These are phyloP conservation scores for Drosophila kurseongensis DNA, from an alignment of 1,140 invertebrate genomes.

Conservation along the genomic window DNA sequence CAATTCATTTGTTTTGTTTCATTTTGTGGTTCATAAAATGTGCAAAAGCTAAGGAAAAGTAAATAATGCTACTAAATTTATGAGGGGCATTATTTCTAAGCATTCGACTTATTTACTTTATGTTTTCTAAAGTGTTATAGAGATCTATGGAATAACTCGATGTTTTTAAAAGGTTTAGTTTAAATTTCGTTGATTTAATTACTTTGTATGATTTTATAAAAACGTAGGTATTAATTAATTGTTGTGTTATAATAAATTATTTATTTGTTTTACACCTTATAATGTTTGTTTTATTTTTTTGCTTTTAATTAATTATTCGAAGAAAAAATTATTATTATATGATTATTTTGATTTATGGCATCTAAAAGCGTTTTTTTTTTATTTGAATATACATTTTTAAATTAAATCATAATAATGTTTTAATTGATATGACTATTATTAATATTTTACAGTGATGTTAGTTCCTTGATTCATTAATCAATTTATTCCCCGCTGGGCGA, in stretches of 20 bases:
- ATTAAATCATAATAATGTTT: not conserved
- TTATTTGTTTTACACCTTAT: too few species aligned
- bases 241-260: too few species aligned
- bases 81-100: slow-evolving; percentile 2
- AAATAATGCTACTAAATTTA: slow-evolving; percentile 36
- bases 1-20: slow-evolving; percentile 12
- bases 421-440: not conserved
- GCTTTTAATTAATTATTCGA: too few species aligned
- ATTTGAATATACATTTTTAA: not conserved
- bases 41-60: slow-evolving; percentile 51
- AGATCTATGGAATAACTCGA: not conserved
- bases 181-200: not conserved
- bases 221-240: too few species aligned
- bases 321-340: too few species aligned
- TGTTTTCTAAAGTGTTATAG: not conserved
- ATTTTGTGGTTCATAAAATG: slow-evolving; percentile 17
- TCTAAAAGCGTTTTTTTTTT: too few species aligned
- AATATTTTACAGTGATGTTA: not conserved
- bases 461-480: slow-evolving; percentile 6
- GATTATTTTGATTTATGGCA: too few species aligned
- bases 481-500: not conserved
- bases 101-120: slow-evolving; percentile 1
- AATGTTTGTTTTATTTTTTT: too few species aligned
- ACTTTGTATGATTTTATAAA: too few species aligned
- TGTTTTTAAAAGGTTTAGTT: not conserved